Base-by-base conservation (phyloP, 1,140 invertebrate species). In the Schlechtendalia chinensis region DNA sequence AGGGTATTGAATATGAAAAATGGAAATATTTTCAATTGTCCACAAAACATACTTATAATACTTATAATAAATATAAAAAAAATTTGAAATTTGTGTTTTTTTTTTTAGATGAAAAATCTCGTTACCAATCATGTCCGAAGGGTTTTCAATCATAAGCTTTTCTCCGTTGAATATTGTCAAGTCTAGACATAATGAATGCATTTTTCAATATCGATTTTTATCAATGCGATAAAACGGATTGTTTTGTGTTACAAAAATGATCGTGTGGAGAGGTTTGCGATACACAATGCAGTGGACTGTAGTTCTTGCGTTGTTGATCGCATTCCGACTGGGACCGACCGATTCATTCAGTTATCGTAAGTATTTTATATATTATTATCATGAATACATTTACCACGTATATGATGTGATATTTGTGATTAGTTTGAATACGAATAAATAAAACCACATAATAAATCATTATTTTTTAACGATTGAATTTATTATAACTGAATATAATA, bases 321-420 rank as follows among this genome's bases (percentile, higher is more conserved):
- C 39, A 10, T 50, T 47, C 17, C 75, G 24, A 22, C 19, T 59
- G 75, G 56, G 11, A 47, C 39, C 45, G 4, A 29, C 17, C 39
- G 22, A 50, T 45, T 79, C 75, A 45, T 79, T 79, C 39, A 79
- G 75, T 79, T 79, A 79, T 39, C 54, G 75, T 79, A 63, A 63
- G 75, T 79, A 61, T 8, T 65, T 39, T 32, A n/a, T 65, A 12
- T 16, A 17, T 27, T 22, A 22, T 58, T 24, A 22, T 2, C 6
- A 12, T 24, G 10, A 58, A 58, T 4, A 58, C 14, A 22, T 24
- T 14, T 58, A 8, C 32, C 3, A 39, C 32, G 32, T 39, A 39
- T 39, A 39, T 8, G 32, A 4, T 8, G 32, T 3, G 32, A 3
- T 8, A 8, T 8, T 39, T 39, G 32, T 39, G 8, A 39, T 4